phyloP scores from a whole-genome alignment of 2,113 vertebrate species.

The Bothrops jararaca region DNA sequence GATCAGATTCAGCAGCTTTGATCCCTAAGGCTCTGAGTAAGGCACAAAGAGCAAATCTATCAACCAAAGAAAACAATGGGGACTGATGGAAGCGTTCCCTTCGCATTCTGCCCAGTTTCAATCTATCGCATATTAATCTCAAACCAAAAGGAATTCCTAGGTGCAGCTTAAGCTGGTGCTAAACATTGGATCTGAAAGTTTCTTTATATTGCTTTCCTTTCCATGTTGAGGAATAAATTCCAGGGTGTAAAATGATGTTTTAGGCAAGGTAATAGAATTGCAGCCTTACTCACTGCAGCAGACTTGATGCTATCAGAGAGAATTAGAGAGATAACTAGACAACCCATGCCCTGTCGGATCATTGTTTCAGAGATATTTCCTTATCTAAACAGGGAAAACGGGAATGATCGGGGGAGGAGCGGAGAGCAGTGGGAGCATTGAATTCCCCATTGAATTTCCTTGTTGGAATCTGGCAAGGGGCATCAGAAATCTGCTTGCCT shows the following conservation, averaged over 20 bases:
- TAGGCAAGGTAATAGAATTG: neutral
- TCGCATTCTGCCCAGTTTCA: neutral
- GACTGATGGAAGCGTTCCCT: too few species aligned
- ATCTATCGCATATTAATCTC: neutral
- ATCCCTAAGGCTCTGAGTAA: neutral
- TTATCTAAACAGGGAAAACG: neutral
- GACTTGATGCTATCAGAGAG: neutral
- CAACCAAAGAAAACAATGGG: neutral
- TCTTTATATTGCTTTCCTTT: neutral
- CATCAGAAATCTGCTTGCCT: neutral
- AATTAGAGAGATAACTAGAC: neutral
- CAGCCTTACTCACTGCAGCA: neutral
- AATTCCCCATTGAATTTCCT: neutral
- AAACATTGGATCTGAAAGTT: neutral
- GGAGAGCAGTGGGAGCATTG: too few species aligned
- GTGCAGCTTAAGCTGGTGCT: neutral
- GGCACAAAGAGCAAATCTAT: neutral
- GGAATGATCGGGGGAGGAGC: neutral
- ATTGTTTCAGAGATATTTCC: neutral
- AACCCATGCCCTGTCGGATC: neutral
- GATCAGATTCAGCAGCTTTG: constrained; percentile 2
- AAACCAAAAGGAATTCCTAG: neutral
- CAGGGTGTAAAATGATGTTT: neutral
- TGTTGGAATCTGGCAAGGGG: neutral
- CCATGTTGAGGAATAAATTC: neutral